Percentiles rank a stretch among this genome's conserved stretches.
phyloP scores from a whole-genome alignment of 2,888 invertebrate genomes.

The Cremastobaeus sp. region DNA sequence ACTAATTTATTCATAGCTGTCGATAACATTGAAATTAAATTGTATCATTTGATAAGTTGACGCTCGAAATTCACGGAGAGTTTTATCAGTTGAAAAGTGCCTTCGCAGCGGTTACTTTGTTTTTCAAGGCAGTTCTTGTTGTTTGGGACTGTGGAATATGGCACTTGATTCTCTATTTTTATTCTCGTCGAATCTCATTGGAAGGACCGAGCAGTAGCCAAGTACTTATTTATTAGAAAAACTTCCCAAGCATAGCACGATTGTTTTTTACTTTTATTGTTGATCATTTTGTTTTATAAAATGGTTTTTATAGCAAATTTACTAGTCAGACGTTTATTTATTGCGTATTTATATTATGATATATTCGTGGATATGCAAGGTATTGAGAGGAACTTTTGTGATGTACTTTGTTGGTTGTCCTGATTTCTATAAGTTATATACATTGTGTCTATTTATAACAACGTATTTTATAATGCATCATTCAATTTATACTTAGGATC shows the following conservation, averaged over 20 bases:
- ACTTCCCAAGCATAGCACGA: too few relatives aligned
- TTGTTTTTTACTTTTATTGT: too few relatives aligned
- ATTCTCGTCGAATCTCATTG: slow-evolving; percentile 9
- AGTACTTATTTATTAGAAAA: slow-evolving; percentile 5
- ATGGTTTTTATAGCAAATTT: slow-evolving; percentile 55
- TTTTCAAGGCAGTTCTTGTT: slow-evolving; percentile 18
- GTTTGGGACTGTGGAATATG: slow-evolving; percentile 5
- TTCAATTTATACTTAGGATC: slow-evolving; percentile 12
- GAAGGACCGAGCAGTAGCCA: too few relatives aligned
- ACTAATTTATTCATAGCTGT: slow-evolving; percentile 24
- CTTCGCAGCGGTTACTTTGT: slow-evolving; percentile 18
- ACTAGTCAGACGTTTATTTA: slow-evolving; percentile 67
- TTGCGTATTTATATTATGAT: slow-evolving; percentile 39
- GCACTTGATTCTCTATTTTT: slow-evolving; percentile 33
- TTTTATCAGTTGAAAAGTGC: slow-evolving; percentile 27
- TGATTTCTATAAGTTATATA: slow-evolving; percentile 12
- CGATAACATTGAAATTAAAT: slow-evolving; percentile 7
- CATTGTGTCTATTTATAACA: slow-evolving; percentile 34
- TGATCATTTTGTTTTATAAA: slow-evolving; percentile 19
- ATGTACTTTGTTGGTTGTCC: slow-evolving; percentile 32
- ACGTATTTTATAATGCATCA: slow-evolving; percentile 33
- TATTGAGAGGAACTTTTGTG: slow-evolving; percentile 30
- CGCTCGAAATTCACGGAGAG: slow-evolving; percentile 30
- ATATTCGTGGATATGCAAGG: too few relatives aligned
- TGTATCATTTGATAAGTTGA: slow-evolving; percentile 17